Evolutionary conservation across 1,140 invertebrate species (phyloP).

Genomic region (Neodiprion fabricii): DNA sequence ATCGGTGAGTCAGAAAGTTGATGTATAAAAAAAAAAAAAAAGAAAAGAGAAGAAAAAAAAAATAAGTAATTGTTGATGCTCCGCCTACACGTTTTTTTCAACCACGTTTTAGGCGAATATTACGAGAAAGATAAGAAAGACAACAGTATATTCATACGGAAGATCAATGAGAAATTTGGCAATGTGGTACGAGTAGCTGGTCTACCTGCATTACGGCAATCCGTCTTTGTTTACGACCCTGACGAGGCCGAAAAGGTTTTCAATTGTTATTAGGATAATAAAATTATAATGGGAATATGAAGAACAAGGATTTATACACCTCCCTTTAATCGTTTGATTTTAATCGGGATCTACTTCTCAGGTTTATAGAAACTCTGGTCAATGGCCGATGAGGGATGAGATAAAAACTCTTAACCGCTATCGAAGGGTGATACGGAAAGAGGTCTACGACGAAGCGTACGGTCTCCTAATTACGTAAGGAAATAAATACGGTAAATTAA

Average conservation of each 20-base stretch:
- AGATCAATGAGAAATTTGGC: neutral
- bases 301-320: neutral
- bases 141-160: neutral
- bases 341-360: neutral
- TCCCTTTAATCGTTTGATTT: neutral
- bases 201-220: constrained; percentile 13
- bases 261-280: neutral
- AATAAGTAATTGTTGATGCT: neutral
- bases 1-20: constrained; percentile 22
- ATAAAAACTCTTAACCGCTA: constrained; percentile 20
- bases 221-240: constrained; percentile 24
- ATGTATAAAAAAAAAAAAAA: too few relatives aligned
- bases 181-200: neutral
- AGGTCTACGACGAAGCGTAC: constrained; percentile 17
- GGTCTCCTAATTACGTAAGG: constrained; percentile 22
- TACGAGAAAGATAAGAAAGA: neutral
- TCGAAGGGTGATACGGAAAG: constrained; percentile 14
- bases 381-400: constrained; percentile 19
- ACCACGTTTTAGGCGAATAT: constrained; percentile 21
- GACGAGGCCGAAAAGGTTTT: constrained; percentile 29
- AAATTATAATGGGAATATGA: constrained; percentile 1
- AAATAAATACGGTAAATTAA: constrained; percentile 13
- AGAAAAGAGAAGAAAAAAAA: neutral
- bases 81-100: neutral
- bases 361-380: constrained; percentile 23